Conservation (phyloP, 2,113 vertebrate species). For the Pollachius pollachius region DNA sequence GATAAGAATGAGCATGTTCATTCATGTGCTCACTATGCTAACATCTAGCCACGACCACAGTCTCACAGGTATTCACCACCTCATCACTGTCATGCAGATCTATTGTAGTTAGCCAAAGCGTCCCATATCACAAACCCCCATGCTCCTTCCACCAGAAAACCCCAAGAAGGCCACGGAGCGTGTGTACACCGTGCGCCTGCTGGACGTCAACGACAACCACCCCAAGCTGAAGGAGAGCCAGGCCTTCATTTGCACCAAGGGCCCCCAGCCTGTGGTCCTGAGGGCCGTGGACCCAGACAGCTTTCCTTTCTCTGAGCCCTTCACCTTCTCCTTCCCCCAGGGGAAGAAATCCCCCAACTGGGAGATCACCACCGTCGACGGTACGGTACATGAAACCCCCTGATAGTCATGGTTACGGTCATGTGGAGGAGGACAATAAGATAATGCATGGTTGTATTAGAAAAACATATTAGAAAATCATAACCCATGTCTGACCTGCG, state of each 20-base stretch:
- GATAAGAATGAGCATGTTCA: neutral
- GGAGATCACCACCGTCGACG: slow-evolving; percentile 58
- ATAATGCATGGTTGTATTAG: too few relatives aligned
- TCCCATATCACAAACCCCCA: too few relatives aligned
- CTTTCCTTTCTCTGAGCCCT: slow-evolving; percentile 64
- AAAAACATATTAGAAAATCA: too few relatives aligned
- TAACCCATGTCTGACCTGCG: too few relatives aligned
- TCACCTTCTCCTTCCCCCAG: slow-evolving; percentile 56
- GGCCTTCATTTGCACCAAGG: slow-evolving; percentile 65
- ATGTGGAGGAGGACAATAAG: too few relatives aligned
- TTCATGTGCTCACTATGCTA: neutral
- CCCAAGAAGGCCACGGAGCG: slow-evolving; percentile 46
- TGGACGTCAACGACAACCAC: slow-evolving; percentile 74
- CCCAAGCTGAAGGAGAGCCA: slow-evolving; percentile 52
- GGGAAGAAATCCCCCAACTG: slow-evolving; percentile 67
- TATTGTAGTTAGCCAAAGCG: neutral
- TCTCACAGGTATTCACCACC: neutral
- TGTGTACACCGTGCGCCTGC: slow-evolving; percentile 54
- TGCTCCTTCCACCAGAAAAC: slow-evolving; percentile 48
- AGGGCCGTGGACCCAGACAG: slow-evolving; percentile 62
- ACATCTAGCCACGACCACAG: neutral
- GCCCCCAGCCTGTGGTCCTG: slow-evolving; percentile 55
- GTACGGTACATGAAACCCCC: slow-evolving; percentile 34
- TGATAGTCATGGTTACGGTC: too few relatives aligned
- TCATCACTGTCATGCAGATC: neutral